Conservation (phyloP, 1,140 invertebrate genomes). For the Archegozetes longisetosus region DNA sequence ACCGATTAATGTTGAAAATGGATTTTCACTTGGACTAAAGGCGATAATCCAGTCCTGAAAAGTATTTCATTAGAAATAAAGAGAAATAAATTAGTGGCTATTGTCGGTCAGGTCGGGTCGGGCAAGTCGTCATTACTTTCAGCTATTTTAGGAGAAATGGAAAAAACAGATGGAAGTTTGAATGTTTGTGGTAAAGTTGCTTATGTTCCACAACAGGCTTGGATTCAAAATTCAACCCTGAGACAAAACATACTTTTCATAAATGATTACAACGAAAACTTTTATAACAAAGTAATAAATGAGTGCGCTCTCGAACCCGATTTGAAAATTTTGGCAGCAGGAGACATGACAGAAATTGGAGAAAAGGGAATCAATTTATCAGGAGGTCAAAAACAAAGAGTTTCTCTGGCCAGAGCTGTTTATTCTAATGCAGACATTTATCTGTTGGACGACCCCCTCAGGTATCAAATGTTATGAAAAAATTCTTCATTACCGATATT, state of each 20-base stretch:
- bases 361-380: slow-evolving; percentile 30
- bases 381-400: slow-evolving; percentile 32
- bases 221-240: slow-evolving; percentile 38
- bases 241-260: slow-evolving; percentile 40
- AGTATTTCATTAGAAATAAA: slow-evolving; percentile 44
- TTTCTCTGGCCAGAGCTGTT: slow-evolving; percentile 29
- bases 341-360: slow-evolving; percentile 33
- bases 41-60: slow-evolving; percentile 21
- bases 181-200: slow-evolving; percentile 23
- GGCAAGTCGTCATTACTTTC: slow-evolving; percentile 40
- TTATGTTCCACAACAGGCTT: slow-evolving; percentile 38
- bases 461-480: background rate
- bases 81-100: slow-evolving; percentile 43
- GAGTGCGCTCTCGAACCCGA: slow-evolving; percentile 19
- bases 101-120: slow-evolving; percentile 57
- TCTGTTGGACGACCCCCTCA: slow-evolving; percentile 31
- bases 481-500: background rate
- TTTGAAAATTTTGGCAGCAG: slow-evolving; percentile 26
- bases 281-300: slow-evolving; percentile 26
- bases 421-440: slow-evolving; percentile 25
- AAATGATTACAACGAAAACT: slow-evolving; percentile 26
- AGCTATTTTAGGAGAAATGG: slow-evolving; percentile 31
- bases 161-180: slow-evolving; percentile 8
- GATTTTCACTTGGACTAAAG: slow-evolving; percentile 34
- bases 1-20: slow-evolving; percentile 31